Evolutionary conservation across 2,888 invertebrate species (phyloP), one percentile per base, ranked within the genome.

Genomic region (Kuschelorhynchus macadamiae): DNA sequence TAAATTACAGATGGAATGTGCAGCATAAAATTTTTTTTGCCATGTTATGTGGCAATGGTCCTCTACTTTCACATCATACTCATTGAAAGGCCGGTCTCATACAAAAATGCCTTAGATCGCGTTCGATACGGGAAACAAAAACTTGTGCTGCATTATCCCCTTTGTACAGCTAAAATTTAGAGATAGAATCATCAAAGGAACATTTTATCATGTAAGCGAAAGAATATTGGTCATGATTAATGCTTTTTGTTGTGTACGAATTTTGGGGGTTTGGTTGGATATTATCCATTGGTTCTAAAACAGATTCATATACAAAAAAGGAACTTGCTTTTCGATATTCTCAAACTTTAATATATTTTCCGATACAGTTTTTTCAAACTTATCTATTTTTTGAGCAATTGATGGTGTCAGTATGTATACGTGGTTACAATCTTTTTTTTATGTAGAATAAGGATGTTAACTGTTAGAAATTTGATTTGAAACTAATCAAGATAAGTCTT

Each of bases 291-390:
- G 66, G 68, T 60, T 68, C 68, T 41, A 72, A 32, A 59, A 72
- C 41, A 33, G 65, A 73, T 60, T 72, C 71, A 63, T 64, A 64
- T 50, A 73, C 16, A 70, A 63, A 41, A 65, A 57, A 60, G 12
- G 52, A 56, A 61, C 36, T 30, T 66, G 59, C 21, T 62, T 71
- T 66, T 72, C 66, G 72, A 25, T 25, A 25, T 25, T 25, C 7
- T 25, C 25, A 25, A 71, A 73, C 67, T 67, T 63, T 21, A 52
- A 59, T 59, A 60, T 42, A 67, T 72, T 67, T 25, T 47, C 50
- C 25, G 25, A 7, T 25, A 25, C 7, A 25, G 7, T 25, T 3
- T 7, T 25, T 25, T 7, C 25, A 25, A 25, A 25, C 7, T 25
- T 25, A 25, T 25, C 25, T 3, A 25, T 7, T 7, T 25, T 25